These are phyloP conservation scores for Theretra japonica DNA, from an alignment of 2,888 invertebrate species.

Conservation along the genomic window DNA sequence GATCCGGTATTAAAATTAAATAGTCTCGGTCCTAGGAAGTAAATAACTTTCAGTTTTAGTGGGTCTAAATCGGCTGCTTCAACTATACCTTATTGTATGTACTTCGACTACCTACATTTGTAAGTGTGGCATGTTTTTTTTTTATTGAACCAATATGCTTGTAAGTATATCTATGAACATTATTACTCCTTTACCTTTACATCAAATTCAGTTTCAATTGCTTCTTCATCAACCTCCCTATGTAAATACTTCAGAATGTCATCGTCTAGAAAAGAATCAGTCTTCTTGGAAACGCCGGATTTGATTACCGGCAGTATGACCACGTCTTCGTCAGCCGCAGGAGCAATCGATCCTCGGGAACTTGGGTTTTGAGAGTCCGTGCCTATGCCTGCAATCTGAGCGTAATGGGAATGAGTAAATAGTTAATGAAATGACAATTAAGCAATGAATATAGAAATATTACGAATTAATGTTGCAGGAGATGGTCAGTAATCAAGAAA, in stretches of 20 bases:
- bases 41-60: too few relatives aligned
- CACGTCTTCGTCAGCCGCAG: constrained; percentile 69
- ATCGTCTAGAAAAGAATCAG: constrained; percentile 82
- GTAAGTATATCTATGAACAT: neutral
- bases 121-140: too few relatives aligned
- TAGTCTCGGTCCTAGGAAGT: too few relatives aligned
- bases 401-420: too few relatives aligned
- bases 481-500: too few relatives aligned
- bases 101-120: too few relatives aligned
- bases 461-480: too few relatives aligned
- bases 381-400: constrained; percentile 83
- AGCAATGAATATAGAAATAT: too few relatives aligned
- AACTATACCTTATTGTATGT: too few relatives aligned
- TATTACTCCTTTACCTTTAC: constrained; percentile 75
- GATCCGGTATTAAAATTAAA: too few relatives aligned
- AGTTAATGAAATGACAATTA: too few relatives aligned
- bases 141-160: neutral
- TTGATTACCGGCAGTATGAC: constrained; percentile 62
- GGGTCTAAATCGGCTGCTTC: too few relatives aligned
- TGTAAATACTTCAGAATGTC: constrained; percentile 87
- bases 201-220: constrained; percentile 89
- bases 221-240: constrained; percentile 87
- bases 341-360: constrained; percentile 86
- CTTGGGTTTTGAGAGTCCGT: constrained; percentile 88
- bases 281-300: constrained; percentile 51